Evolutionary conservation across 1,140 invertebrate species (phyloP), one percentile per base, ranked within the genome.

Genomic region (Chlorops oryzae): DNA sequence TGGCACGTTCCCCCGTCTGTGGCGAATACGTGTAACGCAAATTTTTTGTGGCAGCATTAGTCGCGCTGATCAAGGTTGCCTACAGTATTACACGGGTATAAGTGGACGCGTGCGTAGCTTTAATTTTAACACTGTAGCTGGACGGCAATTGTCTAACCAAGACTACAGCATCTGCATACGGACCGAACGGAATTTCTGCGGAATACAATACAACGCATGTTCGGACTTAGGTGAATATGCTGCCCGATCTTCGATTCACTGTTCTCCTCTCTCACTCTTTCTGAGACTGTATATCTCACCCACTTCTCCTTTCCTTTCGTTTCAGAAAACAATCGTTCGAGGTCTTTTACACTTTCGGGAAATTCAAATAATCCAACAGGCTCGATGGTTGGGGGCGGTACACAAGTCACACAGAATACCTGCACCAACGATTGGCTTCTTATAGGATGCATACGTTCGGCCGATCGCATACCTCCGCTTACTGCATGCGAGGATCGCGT

Each of bases 141-240:
- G 89, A 0, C 73, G 87, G n/a, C 89, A 92, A 62, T 74, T 93
- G 1, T 88, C 87, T 20, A 92, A 92, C 72, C 88, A 92, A 63
- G 87, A 92, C 62, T 93, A 92, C 67, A 87, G 87, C 47, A 84
- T 90, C 42, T 93, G 90, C 63, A 80, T 92, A 17, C 73, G 90
- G 23, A 85, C 83, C 52, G 90, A 92, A 63, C 80, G 85, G 51
- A 92, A 92, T 63, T 93, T 92, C 65, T 92, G 90, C 58, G 85
- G 88, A 2, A 87, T 93, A 38, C 88, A 89, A 52, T 92, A 91
- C 58, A 83, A 81, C 23, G 77, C 82, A 6, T 90, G 87, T 60
- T 65, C 79, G 4, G 83, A 88, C 61, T 73, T 79, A 60, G 77
- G 82, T 83, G 58, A 44, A 46, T 42, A 3, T 10, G 9, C 35